Conservation (phyloP, 2,113 vertebrate genomes). For the Lophius piscatorius region DNA sequence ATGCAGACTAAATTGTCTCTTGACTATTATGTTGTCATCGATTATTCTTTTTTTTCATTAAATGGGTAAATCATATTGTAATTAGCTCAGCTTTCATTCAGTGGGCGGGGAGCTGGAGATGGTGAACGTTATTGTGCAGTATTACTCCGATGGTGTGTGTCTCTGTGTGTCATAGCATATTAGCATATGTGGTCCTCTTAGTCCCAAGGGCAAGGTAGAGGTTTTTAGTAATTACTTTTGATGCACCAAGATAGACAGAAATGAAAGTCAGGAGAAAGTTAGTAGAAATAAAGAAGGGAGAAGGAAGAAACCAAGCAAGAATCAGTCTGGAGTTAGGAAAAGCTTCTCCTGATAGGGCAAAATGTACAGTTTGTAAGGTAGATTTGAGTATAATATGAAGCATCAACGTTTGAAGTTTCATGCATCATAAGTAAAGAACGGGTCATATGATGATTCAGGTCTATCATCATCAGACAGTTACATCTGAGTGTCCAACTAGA, state of each 20-base stretch:
- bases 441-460: too few species aligned
- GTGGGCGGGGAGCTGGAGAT: slow-evolving; percentile 55
- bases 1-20: slow-evolving; percentile 72
- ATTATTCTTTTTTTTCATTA: slow-evolving; percentile 81
- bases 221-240: slow-evolving; percentile 78
- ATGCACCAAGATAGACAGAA: slow-evolving; percentile 72
- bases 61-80: slow-evolving; percentile 85
- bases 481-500: too few species aligned
- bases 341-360: slow-evolving; percentile 36
- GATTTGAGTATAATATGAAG: background rate
- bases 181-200: slow-evolving; percentile 66
- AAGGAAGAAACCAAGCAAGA: slow-evolving; percentile 53
- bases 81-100: slow-evolving; percentile 83
- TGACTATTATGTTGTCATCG: slow-evolving; percentile 78
- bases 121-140: slow-evolving; percentile 75
- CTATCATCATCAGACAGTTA: too few species aligned
- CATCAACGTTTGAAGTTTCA: too few species aligned
- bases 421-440: too few species aligned
- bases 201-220: slow-evolving; percentile 68
- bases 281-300: too few species aligned
- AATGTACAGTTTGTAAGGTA: slow-evolving; percentile 3
- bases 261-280: slow-evolving; percentile 52
- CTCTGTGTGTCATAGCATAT: slow-evolving; percentile 43
- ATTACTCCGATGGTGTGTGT: slow-evolving; percentile 51
- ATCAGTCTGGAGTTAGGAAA: slow-evolving; percentile 60